These are phyloP conservation scores for Eulithis prunata DNA, from an alignment of 2,888 invertebrate genomes.

Conservation along the genomic window DNA sequence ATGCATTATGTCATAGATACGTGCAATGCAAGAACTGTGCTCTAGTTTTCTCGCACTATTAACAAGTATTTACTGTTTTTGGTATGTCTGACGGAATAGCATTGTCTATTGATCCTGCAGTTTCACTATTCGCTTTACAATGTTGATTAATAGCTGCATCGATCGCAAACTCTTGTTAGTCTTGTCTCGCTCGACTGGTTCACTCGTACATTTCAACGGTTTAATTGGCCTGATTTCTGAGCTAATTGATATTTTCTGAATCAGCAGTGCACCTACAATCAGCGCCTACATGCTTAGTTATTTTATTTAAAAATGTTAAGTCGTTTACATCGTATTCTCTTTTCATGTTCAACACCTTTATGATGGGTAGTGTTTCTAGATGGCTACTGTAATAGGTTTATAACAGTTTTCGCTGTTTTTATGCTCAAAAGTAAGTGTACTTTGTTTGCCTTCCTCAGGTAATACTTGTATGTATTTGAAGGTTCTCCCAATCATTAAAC, in stretches of 20 bases:
- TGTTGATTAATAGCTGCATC: slow-evolving; percentile 58
- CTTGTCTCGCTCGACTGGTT: slow-evolving; percentile 58
- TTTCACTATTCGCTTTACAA: slow-evolving; percentile 46
- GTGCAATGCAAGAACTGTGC: slow-evolving; percentile 50
- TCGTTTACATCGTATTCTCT: too few relatives aligned
- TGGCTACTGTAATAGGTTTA: background rate
- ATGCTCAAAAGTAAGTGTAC: slow-evolving; percentile 9
- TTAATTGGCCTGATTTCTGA: slow-evolving; percentile 17
- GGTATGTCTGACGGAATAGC: slow-evolving; percentile 44
- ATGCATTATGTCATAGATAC: slow-evolving; percentile 60
- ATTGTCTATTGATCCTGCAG: slow-evolving; percentile 48
- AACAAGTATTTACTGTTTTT: slow-evolving; percentile 58
- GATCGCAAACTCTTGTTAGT: slow-evolving; percentile 56
- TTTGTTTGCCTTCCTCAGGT: slow-evolving; percentile 1
- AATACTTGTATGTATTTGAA: slow-evolving; percentile 21
- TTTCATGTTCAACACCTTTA: background rate
- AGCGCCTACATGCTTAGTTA: background rate
- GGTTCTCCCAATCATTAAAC: slow-evolving; percentile 35
- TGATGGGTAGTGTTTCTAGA: background rate
- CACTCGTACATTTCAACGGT: slow-evolving; percentile 45
- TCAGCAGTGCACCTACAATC: background rate
- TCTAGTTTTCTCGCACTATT: slow-evolving; percentile 63
- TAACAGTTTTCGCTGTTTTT: background rate
- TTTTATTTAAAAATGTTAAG: background rate
- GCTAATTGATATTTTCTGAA: slow-evolving; percentile 1